phyloP scores from a whole-genome alignment of 2,888 invertebrate species.

The Camptogramma bilineatum region DNA sequence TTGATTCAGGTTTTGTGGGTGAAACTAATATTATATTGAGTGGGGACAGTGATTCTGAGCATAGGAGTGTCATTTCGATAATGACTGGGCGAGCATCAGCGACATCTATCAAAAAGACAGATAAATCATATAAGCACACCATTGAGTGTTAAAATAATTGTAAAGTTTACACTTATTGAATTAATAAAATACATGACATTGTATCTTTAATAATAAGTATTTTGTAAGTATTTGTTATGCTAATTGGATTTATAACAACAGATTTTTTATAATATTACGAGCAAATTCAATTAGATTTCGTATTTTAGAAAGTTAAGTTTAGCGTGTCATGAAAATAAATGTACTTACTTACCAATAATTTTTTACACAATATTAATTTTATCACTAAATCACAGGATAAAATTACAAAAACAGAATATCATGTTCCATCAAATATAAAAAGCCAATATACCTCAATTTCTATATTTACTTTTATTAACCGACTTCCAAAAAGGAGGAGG shows the following conservation, averaged over 20 bases:
- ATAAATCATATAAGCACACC: slow-evolving; percentile 72
- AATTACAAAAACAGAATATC: not conserved
- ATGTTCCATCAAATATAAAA: slow-evolving; percentile 2
- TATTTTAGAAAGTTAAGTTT: not conserved
- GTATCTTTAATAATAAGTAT: slow-evolving; percentile 7
- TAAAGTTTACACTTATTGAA: not conserved
- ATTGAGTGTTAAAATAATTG: slow-evolving; percentile 67
- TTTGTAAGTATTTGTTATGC: not conserved
- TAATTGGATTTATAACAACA: not conserved
- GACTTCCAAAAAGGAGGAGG: too few species aligned
- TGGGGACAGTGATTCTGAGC: slow-evolving; percentile 81
- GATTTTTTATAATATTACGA: not conserved
- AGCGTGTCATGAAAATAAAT: not conserved
- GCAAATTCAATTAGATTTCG: not conserved
- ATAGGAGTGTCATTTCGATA: slow-evolving; percentile 80
- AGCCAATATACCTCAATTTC: slow-evolving; percentile 40
- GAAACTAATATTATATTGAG: slow-evolving; percentile 80
- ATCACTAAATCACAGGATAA: not conserved
- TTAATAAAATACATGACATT: slow-evolving; percentile 14
- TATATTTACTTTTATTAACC: not conserved
- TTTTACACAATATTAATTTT: not conserved
- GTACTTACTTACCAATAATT: not conserved
- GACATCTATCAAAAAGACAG: slow-evolving; percentile 66
- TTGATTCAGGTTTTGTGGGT: slow-evolving; percentile 78
- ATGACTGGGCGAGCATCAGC: slow-evolving; percentile 71